Evolutionary conservation across 1,140 invertebrate species (phyloP).

Genomic region (Melitaea cinxia): DNA sequence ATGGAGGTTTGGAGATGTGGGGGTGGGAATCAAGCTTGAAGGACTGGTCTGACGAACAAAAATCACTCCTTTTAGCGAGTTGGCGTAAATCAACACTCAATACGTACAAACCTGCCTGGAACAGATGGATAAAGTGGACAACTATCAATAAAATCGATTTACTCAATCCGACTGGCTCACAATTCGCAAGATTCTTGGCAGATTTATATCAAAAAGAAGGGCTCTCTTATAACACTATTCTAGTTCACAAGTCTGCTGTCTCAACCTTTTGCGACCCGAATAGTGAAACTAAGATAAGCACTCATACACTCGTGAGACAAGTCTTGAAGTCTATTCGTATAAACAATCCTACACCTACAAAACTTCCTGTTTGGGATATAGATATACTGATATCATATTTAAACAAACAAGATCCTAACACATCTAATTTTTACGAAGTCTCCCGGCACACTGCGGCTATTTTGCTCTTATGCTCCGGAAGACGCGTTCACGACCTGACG

Average conservation of each 20-base stretch:
- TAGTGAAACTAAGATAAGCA: not conserved
- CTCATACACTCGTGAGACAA: not conserved
- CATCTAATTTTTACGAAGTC: not conserved
- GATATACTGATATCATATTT: not conserved
- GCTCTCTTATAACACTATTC: not conserved
- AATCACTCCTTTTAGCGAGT: not conserved
- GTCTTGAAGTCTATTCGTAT: not conserved
- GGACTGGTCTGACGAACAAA: not conserved
- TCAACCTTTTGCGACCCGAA: not conserved
- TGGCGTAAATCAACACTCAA: not conserved
- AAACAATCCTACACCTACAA: not conserved
- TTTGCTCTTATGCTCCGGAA: not conserved
- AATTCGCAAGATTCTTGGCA: not conserved
- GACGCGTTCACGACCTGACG: not conserved
- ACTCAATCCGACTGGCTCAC: not conserved
- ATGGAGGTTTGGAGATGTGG: conserved; percentile 48
- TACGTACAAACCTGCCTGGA: not conserved
- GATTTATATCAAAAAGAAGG: not conserved
- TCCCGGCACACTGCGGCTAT: not conserved
- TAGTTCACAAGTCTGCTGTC: not conserved
- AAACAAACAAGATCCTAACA: not conserved
- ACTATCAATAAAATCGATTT: not conserved
- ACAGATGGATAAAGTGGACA: not conserved
- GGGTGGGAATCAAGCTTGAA: not conserved
- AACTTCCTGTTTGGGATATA: not conserved